A percentile compares a stretch with the other conserved stretches of the same genome.
Conservation (phyloP, 1,140 invertebrate genomes). For the Apis laboriosa region DNA sequence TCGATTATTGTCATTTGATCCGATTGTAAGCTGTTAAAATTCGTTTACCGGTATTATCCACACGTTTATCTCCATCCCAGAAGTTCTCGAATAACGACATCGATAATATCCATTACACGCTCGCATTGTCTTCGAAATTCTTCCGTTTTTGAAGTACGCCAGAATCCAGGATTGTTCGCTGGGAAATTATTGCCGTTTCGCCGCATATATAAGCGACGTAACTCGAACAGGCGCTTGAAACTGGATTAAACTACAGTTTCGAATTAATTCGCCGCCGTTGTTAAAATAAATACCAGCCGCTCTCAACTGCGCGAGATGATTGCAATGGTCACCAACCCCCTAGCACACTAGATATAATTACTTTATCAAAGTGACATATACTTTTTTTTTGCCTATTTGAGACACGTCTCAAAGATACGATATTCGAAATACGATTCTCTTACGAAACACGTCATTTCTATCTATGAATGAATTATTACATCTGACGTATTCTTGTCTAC, state of each 20-base stretch:
- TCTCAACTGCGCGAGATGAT: conserved; percentile 17
- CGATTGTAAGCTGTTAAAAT: not conserved
- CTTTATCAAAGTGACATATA: conserved; percentile 39
- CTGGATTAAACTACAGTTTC: conserved; percentile 44
- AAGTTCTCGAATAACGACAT: no score
- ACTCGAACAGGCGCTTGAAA: conserved; percentile 20
- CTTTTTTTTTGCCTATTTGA: not conserved
- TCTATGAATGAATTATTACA: not conserved
- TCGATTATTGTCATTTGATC: not conserved
- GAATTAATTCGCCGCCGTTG: conserved; percentile 42
- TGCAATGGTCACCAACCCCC: conserved; percentile 5
- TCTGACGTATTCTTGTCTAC: not conserved
- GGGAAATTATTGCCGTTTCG: not conserved
- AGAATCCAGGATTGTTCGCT: not conserved
- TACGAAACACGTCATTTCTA: not conserved
- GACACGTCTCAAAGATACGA: conserved; percentile 20
- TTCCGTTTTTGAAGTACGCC: not conserved
- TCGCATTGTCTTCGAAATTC: no score
- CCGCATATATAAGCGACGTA: not conserved
- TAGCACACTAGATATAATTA: conserved; percentile 23
- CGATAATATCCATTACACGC: no score
- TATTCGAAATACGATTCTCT: not conserved
- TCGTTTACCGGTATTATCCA: not conserved
- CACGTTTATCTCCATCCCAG: rapidly evolving
- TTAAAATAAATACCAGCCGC: conserved; percentile 16